These are phyloP conservation scores for Gambusia holbrooki DNA, from an alignment of 2,113 vertebrate genomes.

Conservation along the genomic window DNA sequence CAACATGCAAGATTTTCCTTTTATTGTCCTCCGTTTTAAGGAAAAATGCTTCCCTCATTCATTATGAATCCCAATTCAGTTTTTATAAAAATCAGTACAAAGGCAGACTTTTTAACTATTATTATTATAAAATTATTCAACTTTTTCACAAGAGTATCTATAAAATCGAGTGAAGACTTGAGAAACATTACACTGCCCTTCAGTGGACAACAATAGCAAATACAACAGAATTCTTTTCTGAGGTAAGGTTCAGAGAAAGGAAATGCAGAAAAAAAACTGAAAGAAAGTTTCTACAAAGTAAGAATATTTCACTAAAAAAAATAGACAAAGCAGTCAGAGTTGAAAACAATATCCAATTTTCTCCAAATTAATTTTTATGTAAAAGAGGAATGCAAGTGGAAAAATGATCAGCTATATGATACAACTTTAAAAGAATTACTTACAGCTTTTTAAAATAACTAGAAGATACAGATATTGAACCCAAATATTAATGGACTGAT, in stretches of 20 bases:
- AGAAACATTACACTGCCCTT: constrained; percentile 53
- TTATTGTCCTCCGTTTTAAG: too few relatives aligned
- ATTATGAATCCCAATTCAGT: constrained; percentile 7
- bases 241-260: constrained; percentile 17
- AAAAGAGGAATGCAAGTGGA: not conserved
- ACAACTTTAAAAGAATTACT: not conserved
- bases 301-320: not conserved
- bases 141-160: constrained; percentile 14
- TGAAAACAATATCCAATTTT: not conserved
- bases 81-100: not conserved
- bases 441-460: not conserved
- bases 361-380: not conserved
- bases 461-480: not conserved
- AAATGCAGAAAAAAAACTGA: constrained; percentile 9
- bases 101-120: too few relatives aligned
- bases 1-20: not conserved
- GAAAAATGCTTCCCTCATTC: constrained; percentile 17
- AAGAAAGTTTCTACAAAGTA: not conserved
- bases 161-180: not conserved
- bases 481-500: not conserved
- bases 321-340: not conserved
- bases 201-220: constrained; percentile 39
- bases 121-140: not conserved
- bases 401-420: not conserved
- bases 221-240: constrained; percentile 17